phyloP scores from a whole-genome alignment of 1,140 invertebrate genomes.

The Coenobita brevimanus region DNA sequence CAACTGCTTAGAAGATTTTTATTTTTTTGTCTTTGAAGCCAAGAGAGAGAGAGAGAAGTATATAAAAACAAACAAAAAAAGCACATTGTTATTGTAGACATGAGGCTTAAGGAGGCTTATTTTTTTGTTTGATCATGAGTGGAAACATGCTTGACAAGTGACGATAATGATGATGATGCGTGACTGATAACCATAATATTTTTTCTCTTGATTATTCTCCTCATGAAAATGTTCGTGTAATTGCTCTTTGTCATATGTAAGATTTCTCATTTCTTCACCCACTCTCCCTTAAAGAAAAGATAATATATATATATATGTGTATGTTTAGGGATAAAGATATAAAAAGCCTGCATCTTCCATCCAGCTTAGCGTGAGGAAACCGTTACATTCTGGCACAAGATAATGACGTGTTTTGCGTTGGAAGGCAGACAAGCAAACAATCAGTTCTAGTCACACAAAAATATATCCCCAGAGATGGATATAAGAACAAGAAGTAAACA shows the following conservation, averaged over 20 bases:
- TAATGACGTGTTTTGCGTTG: slow-evolving; percentile 44
- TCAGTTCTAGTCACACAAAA: slow-evolving; percentile 63
- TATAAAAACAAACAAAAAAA: slow-evolving; percentile 42
- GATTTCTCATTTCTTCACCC: slow-evolving; percentile 48
- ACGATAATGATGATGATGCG: too few relatives aligned
- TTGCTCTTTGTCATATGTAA: slow-evolving; percentile 60
- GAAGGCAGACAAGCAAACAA: slow-evolving; percentile 51
- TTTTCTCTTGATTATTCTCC: slow-evolving; percentile 24
- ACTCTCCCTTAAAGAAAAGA: too few relatives aligned
- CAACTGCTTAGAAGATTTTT: slow-evolving; percentile 45
- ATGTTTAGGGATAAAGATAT: too few relatives aligned
- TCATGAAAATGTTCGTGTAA: slow-evolving; percentile 43
- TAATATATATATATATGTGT: too few relatives aligned
- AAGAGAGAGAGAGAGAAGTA: slow-evolving; percentile 32
- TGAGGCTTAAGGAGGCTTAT: slow-evolving; percentile 50
- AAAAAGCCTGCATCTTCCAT: slow-evolving; percentile 53
- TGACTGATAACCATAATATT: slow-evolving; percentile 31
- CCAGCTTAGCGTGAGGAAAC: slow-evolving; percentile 45
- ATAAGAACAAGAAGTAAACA: slow-evolving; percentile 28
- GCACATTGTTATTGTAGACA: slow-evolving; percentile 59
- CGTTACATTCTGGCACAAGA: slow-evolving; percentile 28
- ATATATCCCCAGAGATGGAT: slow-evolving; percentile 40
- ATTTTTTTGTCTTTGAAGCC: slow-evolving; percentile 58
- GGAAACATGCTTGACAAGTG: slow-evolving; percentile 17
- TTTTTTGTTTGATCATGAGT: slow-evolving; percentile 41